Conservation (phyloP, 2,888 invertebrate species). For the Notodonta ziczac region DNA sequence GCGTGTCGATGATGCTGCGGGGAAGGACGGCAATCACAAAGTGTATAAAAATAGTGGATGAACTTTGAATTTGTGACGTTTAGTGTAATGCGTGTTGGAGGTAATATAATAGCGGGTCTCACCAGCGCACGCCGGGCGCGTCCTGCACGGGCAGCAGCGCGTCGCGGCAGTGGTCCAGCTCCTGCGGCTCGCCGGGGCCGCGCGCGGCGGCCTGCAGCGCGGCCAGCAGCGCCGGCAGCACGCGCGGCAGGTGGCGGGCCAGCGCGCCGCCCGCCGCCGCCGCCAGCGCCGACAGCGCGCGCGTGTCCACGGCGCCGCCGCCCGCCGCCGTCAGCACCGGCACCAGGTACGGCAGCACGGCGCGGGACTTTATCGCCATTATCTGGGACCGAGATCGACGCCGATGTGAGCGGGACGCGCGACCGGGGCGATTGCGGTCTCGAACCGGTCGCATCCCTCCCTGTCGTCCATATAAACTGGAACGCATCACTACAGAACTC, state of each 20-base stretch:
- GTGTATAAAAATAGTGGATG: background rate
- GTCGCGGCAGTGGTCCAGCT: constrained; percentile 95
- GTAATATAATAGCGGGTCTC: constrained; percentile 69
- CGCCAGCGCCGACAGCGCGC: constrained; percentile 87
- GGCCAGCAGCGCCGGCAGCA: constrained; percentile 94
- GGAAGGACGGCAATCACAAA: background rate
- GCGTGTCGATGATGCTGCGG: constrained; percentile 52
- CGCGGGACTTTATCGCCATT: constrained; percentile 97
- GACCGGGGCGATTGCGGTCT: too few species aligned
- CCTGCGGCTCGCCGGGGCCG: constrained; percentile 86
- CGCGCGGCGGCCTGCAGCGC: constrained; percentile 89
- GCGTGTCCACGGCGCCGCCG: constrained; percentile 47
- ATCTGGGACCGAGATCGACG: constrained; percentile 73
- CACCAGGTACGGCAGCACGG: constrained; percentile 97
- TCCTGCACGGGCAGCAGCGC: constrained; percentile 96
- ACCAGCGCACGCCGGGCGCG: constrained; percentile 93
- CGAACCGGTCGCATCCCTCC: too few species aligned
- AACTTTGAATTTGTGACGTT: too few species aligned
- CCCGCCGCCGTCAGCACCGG: constrained; percentile 92
- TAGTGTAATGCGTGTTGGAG: background rate
- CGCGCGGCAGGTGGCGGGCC: constrained; percentile 96
- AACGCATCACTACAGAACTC: too few species aligned
- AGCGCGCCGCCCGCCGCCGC: constrained; percentile 61
- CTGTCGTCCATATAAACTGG: too few species aligned
- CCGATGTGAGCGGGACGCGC: too few species aligned